Percentiles rank a stretch among this genome's conserved stretches.
These are phyloP conservation scores for Mugil cephalus DNA, from an alignment of 2,113 vertebrate species.

Conservation along the genomic window DNA sequence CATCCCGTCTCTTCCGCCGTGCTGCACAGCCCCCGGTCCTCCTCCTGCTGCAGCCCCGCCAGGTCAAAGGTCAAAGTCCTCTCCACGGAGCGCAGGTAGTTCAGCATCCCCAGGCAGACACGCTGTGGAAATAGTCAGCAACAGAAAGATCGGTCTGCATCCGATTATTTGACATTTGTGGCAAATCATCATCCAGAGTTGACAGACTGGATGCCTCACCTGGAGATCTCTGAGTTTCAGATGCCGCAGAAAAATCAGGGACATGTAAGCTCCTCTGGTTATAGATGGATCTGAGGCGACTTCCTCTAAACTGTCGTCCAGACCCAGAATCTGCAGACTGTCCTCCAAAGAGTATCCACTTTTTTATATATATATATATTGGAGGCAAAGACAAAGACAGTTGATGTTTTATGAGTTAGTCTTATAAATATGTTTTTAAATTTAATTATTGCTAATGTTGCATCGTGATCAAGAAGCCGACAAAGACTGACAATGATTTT, in stretches of 20 bases:
- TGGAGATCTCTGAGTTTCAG: slow-evolving; percentile 82
- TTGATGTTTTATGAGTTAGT: not conserved
- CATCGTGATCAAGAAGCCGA: no score
- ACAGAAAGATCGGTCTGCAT: accelerated
- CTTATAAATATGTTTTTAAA: no score
- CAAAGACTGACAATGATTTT: no score
- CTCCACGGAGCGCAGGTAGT: slow-evolving; percentile 85
- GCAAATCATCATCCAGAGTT: no score
- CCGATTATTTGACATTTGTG: no score
- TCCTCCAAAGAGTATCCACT: slow-evolving; percentile 57
- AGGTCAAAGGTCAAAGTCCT: slow-evolving; percentile 82
- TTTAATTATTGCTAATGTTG: no score
- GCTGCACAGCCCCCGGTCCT: slow-evolving; percentile 57
- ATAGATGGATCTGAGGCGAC: slow-evolving; percentile 29
- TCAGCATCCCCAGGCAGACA: slow-evolving; percentile 81
- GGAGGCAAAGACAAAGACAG: not conserved
- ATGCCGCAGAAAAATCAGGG: slow-evolving; percentile 79
- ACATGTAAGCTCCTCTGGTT: slow-evolving; percentile 79
- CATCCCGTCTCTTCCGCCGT: slow-evolving; percentile 72
- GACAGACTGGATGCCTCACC: slow-evolving; percentile 60
- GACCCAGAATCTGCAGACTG: slow-evolving; percentile 71
- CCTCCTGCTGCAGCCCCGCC: slow-evolving; percentile 64
- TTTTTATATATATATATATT: not conserved
- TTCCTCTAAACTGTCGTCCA: slow-evolving; percentile 63
- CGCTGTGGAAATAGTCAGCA: slow-evolving; percentile 56